These are phyloP conservation scores for Danio kyathit DNA, from an alignment of 2,797 vertebrate species.

Conservation along the genomic window DNA sequence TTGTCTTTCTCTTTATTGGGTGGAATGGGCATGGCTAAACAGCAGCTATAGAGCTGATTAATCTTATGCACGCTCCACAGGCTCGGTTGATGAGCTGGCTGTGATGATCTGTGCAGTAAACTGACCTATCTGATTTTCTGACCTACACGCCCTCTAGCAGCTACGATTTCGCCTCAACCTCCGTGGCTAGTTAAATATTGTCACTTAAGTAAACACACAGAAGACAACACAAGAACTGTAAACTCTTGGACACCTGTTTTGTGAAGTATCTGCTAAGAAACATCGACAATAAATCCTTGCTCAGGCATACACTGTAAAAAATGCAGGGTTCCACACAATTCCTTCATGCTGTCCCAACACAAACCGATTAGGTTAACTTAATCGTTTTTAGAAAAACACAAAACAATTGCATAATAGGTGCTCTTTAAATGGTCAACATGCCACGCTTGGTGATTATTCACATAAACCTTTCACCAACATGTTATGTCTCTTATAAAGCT, in stretches of 20 bases:
- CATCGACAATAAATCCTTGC: not conserved
- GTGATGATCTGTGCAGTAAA: slow-evolving; percentile 91
- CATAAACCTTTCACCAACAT: too few species aligned
- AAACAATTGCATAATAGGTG: too few species aligned
- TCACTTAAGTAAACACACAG: slow-evolving; percentile 70
- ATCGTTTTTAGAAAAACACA: too few species aligned
- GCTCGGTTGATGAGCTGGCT: slow-evolving; percentile 85
- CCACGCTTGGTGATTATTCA: too few species aligned
- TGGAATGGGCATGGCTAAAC: slow-evolving; percentile 88
- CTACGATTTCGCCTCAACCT: slow-evolving; percentile 60
- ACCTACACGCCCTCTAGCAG: slow-evolving; percentile 76
- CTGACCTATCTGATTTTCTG: slow-evolving; percentile 90
- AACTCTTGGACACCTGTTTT: slow-evolving; percentile 1
- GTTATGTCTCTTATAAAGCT: too few species aligned
- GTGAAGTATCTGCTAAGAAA: not conserved
- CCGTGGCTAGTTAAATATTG: slow-evolving; percentile 67
- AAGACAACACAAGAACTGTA: slow-evolving; percentile 54
- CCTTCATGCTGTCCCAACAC: too few species aligned
- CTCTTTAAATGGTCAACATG: too few species aligned
- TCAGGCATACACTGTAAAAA: too few species aligned
- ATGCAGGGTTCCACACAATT: too few species aligned
- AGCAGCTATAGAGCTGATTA: slow-evolving; percentile 86
- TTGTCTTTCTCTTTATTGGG: slow-evolving; percentile 72
- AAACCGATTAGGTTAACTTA: too few species aligned
- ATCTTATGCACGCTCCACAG: slow-evolving; percentile 81